Conservation (phyloP, 2,797 vertebrate genomes). For the Hypotaenidia okinawae region DNA sequence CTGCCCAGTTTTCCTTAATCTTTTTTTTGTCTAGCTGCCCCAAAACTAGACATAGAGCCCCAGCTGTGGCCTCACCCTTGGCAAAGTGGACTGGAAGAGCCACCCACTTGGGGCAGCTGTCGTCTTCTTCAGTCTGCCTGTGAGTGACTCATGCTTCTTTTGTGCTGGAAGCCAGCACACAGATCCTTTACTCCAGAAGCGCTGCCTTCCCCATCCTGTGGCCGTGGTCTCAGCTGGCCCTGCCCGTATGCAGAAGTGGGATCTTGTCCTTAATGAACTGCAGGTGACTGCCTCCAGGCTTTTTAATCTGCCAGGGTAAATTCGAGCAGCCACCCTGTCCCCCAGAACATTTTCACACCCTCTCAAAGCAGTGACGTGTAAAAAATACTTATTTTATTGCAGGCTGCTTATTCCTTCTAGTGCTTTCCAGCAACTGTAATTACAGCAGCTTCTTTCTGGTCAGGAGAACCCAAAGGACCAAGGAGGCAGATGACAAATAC, state of each 20-base stretch:
- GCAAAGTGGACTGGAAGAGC: background rate
- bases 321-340: background rate
- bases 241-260: background rate
- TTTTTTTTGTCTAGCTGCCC: background rate
- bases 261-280: background rate
- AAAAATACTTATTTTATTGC: background rate
- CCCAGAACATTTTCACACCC: background rate
- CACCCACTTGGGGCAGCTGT: background rate
- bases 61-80: background rate
- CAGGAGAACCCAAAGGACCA: no score
- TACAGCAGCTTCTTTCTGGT: background rate
- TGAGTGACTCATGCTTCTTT: background rate
- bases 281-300: background rate
- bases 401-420: background rate
- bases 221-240: background rate
- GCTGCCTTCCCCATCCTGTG: background rate
- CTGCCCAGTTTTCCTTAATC: background rate
- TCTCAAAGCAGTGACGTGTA: background rate
- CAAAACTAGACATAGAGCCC: background rate
- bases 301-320: background rate
- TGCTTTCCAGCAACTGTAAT: background rate
- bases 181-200: slow-evolving; percentile 8
- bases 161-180: rapidly evolving
- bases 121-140: background rate
- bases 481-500: no score